Evolutionary conservation across 2,113 vertebrate species (phyloP), one percentile per base, ranked within the genome.

Genomic region (Chaenogobius annularis): DNA sequence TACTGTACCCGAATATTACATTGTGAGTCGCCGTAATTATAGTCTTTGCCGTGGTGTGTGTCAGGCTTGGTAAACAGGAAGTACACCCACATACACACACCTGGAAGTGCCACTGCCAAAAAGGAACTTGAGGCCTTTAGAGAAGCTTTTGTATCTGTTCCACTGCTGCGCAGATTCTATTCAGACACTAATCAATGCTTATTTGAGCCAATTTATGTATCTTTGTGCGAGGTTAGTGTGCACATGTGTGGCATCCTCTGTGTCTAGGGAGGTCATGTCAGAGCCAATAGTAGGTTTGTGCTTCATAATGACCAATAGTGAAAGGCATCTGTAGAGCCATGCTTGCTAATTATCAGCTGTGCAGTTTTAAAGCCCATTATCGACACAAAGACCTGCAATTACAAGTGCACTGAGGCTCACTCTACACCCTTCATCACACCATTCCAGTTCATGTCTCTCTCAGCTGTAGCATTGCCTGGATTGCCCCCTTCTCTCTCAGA

Each of bases 371-470:
- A 93, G 91, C 91, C 86, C 89, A 90, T 93, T 91, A 92, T 92
- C 88, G 84, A 85, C 85, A 90, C 87, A 88, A 90, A 93, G 90
- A 91, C 91, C 88, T 86, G 89, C 88, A 92, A 92, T 93, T 93
- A 93, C 31, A 77, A 77, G 68, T 74, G 66, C 56, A 61, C 84
- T 69, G 76, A 50, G 66, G 55, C 65, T 70, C 79, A 81, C 77
- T 56, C 58, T 76, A 67, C 73, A 69, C 66, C 73, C 85, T 81
- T 74, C 56, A 81, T 85, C 81, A 73, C 67, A 75, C 70, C 66
- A 71, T 86, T 84, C 78, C 76, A 58, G n/a, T 64, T 70, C 69
- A 79, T 23, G 71, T 73, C 75, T 76, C 72, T 40, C 78, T 72
- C 82, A 80, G 65, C 73, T 40, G 13, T 76, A 69, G 72, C 46